Conservation (phyloP, 2,888 invertebrate species). For the Caenorhabditis sinica region DNA sequence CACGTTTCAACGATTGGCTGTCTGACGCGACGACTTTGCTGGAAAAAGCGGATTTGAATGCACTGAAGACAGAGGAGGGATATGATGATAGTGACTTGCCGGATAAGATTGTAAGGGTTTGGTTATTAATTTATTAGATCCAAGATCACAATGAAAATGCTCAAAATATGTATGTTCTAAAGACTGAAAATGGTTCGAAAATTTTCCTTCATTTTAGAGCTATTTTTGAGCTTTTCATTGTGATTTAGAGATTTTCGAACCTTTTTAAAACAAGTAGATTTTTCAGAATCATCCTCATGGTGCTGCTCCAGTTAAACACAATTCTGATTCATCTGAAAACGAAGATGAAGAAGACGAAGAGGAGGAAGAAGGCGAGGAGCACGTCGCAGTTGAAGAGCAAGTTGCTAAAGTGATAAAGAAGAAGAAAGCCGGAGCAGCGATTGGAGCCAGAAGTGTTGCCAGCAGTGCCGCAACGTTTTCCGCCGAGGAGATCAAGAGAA, state of each 20-base stretch:
- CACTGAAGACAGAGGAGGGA: slow-evolving; percentile 59
- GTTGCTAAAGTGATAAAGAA: slow-evolving; percentile 34
- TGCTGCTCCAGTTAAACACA: background rate
- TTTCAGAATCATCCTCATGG: slow-evolving; percentile 46
- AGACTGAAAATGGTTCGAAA: too few relatives aligned
- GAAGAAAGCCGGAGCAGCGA: slow-evolving; percentile 13
- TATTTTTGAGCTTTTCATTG: too few relatives aligned
- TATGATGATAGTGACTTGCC: slow-evolving; percentile 60
- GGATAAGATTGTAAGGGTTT: slow-evolving; percentile 52
- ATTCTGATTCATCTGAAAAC: slow-evolving; percentile 18
- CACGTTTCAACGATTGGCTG: slow-evolving; percentile 80
- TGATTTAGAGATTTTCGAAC: background rate
- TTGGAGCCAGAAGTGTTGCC: slow-evolving; percentile 63
- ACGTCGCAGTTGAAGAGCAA: slow-evolving; percentile 57
- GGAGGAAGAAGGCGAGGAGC: slow-evolving; percentile 46
- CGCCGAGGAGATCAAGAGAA: slow-evolving; percentile 78
- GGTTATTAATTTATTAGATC: too few relatives aligned
- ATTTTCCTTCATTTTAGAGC: too few relatives aligned
- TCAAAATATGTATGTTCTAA: too few relatives aligned
- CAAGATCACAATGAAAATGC: too few relatives aligned
- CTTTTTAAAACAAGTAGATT: slow-evolving; percentile 3
- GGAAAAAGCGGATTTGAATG: slow-evolving; percentile 61
- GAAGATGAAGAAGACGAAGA: slow-evolving; percentile 39
- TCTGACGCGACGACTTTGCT: slow-evolving; percentile 75
- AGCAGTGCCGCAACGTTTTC: slow-evolving; percentile 77